Base-by-base conservation (phyloP, 2,888 invertebrate species). In the Sepioteuthis lessoniana region DNA sequence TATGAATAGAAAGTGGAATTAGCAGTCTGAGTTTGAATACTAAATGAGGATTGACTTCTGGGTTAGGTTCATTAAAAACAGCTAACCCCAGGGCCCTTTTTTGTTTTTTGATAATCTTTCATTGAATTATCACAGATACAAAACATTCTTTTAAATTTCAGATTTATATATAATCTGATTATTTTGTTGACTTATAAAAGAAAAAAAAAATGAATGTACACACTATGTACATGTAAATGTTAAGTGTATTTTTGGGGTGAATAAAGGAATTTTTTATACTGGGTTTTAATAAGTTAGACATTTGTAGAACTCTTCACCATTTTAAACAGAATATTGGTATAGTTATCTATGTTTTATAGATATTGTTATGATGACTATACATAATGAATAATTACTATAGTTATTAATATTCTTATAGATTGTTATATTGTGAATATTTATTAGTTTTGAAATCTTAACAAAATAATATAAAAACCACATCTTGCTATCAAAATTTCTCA, bases 361-460 rank as follows among this genome's bases (percentile, higher is more conserved):
- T 76, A n/a, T 76, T 76, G n/a, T 76, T 76, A 76, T 76, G 4
- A n/a, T 76, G 76, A 35, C 35, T n/a, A 76, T n/a, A 76, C n/a
- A 35, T 1, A 76, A 76, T 76, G 16, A 13, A 76, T n/a, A 10
- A 76, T 55, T 55, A 55, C 7, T 25, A 76, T 76, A 35, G 35
- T n/a, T 76, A n/a, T n/a, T 76, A n/a, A 16, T 16, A 16, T 76
- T 76, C 10, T n/a, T 76, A 76, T 60, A 60, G 60, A 60, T 76
- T 76, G 76, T 76, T 76, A 76, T 76, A 76, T n/a, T n/a, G 76
- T 76, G n/a, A 76, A 76, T 76, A n/a, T 76, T 76, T 35, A n/a
- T 76, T 76, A n/a, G 76, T 76, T 76, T 76, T 76, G 76, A 35
- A n/a, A 76, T n/a, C 3, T 76, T 13, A 16, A n/a, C n/a, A n/a